Evolutionary conservation across 2,797 vertebrate genomes (phyloP).

Genomic region (Lerista edwardsae): DNA sequence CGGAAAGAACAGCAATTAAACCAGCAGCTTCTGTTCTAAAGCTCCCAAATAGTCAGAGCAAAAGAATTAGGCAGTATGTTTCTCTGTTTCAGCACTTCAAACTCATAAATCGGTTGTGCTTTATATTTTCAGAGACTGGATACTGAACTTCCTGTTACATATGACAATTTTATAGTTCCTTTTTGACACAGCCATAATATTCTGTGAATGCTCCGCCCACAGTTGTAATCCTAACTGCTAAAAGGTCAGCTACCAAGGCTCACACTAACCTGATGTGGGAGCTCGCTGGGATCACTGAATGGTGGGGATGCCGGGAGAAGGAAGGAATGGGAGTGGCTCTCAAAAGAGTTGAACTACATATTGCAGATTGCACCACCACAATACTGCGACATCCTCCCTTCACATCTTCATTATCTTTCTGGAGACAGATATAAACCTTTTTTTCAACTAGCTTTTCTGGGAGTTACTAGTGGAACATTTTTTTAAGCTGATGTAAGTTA

Average conservation of each 20-base stretch:
- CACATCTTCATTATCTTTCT: background rate
- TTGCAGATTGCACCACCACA: background rate
- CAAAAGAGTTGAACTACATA: too few species aligned
- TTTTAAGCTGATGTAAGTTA: background rate
- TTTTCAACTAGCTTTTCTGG: background rate
- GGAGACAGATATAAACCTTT: background rate
- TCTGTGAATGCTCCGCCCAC: background rate
- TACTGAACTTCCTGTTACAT: background rate
- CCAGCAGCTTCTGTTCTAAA: constrained; percentile 34
- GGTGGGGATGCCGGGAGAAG: background rate
- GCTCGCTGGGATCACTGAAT: background rate
- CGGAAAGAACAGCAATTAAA: background rate
- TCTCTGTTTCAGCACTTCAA: constrained; percentile 11
- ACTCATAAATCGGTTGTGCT: background rate
- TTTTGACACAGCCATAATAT: background rate
- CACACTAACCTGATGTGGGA: background rate
- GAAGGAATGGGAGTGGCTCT: background rate
- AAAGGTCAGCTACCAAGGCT: background rate
- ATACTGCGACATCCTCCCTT: background rate
- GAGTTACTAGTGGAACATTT: background rate
- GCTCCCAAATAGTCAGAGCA: constrained; percentile 34
- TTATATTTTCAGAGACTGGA: constrained; percentile 27
- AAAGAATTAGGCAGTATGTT: constrained; percentile 20
- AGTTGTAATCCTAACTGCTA: background rate
- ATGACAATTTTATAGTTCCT: background rate